Percentiles rank a stretch among this genome's conserved stretches.
phyloP scores from a whole-genome alignment of 2,888 invertebrate species.

The Oeneis ivallda region DNA sequence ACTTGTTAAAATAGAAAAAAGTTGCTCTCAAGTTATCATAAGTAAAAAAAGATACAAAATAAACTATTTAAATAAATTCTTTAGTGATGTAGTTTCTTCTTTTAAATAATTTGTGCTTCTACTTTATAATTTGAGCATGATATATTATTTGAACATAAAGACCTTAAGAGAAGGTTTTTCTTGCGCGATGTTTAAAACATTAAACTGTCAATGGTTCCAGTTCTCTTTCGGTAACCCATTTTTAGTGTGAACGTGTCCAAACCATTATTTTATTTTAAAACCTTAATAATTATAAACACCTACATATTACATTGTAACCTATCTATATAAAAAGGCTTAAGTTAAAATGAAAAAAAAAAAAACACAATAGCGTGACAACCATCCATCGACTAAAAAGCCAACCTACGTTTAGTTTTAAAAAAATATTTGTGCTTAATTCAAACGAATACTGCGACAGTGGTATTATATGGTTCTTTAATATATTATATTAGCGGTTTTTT shows the following conservation, averaged over 20 bases:
- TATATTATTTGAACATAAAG: slow-evolving; percentile 35
- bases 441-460: slow-evolving; percentile 63
- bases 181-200: slow-evolving; percentile 29
- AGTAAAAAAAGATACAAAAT: slow-evolving; percentile 25
- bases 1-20: neutral
- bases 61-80: slow-evolving; percentile 23
- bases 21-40: slow-evolving; percentile 5
- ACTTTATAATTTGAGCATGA: slow-evolving; percentile 42
- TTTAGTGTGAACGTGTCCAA: slow-evolving; percentile 23
- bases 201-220: neutral
- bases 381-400: slow-evolving; percentile 59
- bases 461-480: slow-evolving; percentile 42
- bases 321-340: slow-evolving; percentile 74
- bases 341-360: slow-evolving; percentile 49
- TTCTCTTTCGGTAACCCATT: slow-evolving; percentile 12
- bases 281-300: slow-evolving; percentile 65
- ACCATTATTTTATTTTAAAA: slow-evolving; percentile 46
- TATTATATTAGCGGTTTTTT: neutral
- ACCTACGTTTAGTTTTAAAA: slow-evolving; percentile 39
- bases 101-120: slow-evolving; percentile 30
- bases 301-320: slow-evolving; percentile 66
- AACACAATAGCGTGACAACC: slow-evolving; percentile 61
- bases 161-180: slow-evolving; percentile 18
- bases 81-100: slow-evolving; percentile 8
- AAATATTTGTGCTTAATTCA: slow-evolving; percentile 58